Evolutionary conservation across 2,797 vertebrate genomes (phyloP), one percentile per base, ranked within the genome.

Genomic region (Cossypha caffra): DNA sequence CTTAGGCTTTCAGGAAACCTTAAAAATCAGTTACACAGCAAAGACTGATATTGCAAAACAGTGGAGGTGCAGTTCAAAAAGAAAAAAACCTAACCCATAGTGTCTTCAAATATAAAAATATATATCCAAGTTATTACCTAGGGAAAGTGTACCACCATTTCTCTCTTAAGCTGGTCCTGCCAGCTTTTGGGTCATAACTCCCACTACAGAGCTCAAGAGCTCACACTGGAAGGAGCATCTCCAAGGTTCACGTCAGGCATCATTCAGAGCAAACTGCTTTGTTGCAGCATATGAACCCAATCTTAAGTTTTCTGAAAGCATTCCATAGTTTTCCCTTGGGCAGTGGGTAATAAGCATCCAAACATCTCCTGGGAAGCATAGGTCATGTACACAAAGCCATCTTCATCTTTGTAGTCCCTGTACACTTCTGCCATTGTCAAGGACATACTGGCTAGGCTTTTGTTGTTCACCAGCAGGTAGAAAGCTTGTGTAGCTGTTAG

Each of bases 291-390:
- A 31, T 7, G 4, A 45, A 83, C 23, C 43, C 43, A 90, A 10
- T 25, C 38, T 95, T 92, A 95, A 79, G 75, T 90, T 66, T 91
- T 87, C 24, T 54, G 75, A 89, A 94, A 74, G 59, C 52, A 51
- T 54, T 91, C 73, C 61, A 47, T n/a, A 50, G 33, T 59, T 73
- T 91, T 69, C 47, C 35, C 45, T 66, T 77, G 54, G 48, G 43
- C 48, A 81, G 45, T 10, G 15, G 82, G 42, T 64, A 80, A 54
- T 42, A 67, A 15, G 63, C 88, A 95, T 76, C 99, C 99, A 54
- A 99, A 99, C 98, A 99, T 99, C 97, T 99, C 99, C 94, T 99
- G 99, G 14, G 99, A 99, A 72, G 99, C 98, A 48, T 99, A 99
- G 9, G 99, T 99, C 98, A 99, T 98, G 86, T 99, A 99, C 33